Conservation (phyloP, 2,888 invertebrate genomes). For the Eristalinus aeneus region DNA sequence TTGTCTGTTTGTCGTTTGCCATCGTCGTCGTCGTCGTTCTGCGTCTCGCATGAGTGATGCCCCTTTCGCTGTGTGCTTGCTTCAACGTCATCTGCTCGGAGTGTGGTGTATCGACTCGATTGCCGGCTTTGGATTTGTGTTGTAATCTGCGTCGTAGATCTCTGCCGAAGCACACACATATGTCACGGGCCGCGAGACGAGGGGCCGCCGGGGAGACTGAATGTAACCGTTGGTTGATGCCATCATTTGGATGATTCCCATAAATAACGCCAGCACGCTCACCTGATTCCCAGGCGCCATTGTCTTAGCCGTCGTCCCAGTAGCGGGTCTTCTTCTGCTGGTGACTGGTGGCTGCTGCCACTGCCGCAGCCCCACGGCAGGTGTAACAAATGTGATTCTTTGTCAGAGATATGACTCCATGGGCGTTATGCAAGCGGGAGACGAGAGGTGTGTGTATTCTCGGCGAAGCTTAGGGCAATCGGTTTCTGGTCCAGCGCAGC, state of each 20-base stretch:
- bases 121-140: background rate
- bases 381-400: conserved; percentile 62
- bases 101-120: conserved; percentile 8
- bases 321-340: conserved; percentile 8
- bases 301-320: conserved; percentile 43
- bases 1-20: background rate
- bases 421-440: conserved; percentile 48
- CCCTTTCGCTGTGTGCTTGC: background rate
- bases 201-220: background rate
- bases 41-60: conserved; percentile 52
- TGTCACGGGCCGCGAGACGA: conserved; percentile 26
- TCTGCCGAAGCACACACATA: conserved; percentile 39
- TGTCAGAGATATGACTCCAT: conserved; percentile 49
- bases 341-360: conserved; percentile 5
- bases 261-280: conserved; percentile 50
- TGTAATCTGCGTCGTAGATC: conserved; percentile 34
- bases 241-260: conserved; percentile 36
- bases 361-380: conserved; percentile 38
- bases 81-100: conserved; percentile 28
- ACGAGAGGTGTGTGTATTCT: conserved; percentile 40
- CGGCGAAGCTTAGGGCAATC: conserved; percentile 40
- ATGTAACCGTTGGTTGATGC: conserved; percentile 38
- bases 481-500: background rate
- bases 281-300: conserved; percentile 67
- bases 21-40: background rate